Evolutionary conservation across 1,140 invertebrate species (phyloP), one percentile per base, ranked within the genome.

Genomic region (Drosophila rhopaloa): DNA sequence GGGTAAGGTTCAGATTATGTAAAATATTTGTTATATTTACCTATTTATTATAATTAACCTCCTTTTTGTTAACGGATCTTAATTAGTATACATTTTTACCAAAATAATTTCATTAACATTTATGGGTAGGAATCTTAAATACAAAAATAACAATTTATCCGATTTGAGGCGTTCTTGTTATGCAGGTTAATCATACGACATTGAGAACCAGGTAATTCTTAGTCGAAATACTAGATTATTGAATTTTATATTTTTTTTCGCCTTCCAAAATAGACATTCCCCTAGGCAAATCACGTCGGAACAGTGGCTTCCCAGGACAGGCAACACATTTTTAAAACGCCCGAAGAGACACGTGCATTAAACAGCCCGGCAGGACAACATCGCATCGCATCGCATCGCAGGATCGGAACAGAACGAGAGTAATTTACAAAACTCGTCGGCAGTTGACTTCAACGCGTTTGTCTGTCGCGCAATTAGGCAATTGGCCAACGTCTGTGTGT

Each of bases 271-370:
- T 46, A 55, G 35, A 67, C 62, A 48, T 71, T 72, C 66, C 66
- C 68, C 43, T 24, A 48, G 41, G 67, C 59, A 86, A 79, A 81
- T 79, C 70, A 83, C 83, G 83, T 89, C 71, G 43, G 37, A 71
- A 41, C 35, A 71, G 68, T 81, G 68, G 29, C 68, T 40, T 71
- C 51, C 62, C 65, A 32, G 67, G 67, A 50, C 66, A 58, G 77
- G 79, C 66, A 89, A 71, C 83, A 88, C 84, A 89, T 88, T 88
- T 88, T 88, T 88, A 88, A 88, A 88, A 76, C 84, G 58, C 79
- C 66, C 62, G 56, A 55, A 65, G 83, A 81, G 83, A 81, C 83
- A 88, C 83, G 83, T 88, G 83, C 84, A 89, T 89, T 80, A 83
- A 88, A 88, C 84, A 83, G 84, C 83, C 84, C 76, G 54, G 62